phyloP scores from a whole-genome alignment of 2,888 invertebrate species.

The Brachyptera putata region DNA sequence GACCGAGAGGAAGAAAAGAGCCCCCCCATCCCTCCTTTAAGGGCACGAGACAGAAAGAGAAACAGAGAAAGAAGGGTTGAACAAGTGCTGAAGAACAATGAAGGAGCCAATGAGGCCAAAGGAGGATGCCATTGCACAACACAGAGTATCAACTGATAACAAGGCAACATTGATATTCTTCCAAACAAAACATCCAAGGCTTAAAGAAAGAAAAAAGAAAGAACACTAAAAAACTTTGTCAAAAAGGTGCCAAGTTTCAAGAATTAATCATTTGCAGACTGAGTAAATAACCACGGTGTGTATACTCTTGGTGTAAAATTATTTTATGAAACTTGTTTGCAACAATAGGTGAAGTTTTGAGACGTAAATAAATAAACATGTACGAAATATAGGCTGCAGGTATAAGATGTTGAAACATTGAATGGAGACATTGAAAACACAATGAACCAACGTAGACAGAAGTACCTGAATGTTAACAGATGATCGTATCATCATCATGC shows the following conservation, averaged over 20 bases:
- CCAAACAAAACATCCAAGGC: conserved; percentile 6
- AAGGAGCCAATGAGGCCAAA: not conserved
- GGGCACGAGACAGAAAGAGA: conserved; percentile 46
- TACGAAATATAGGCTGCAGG: no score
- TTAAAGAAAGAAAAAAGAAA: conserved; percentile 14
- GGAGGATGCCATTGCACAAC: conserved; percentile 13
- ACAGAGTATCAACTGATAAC: conserved; percentile 17
- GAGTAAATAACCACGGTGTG: not conserved
- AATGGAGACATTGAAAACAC: conserved; percentile 25
- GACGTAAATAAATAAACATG: no score
- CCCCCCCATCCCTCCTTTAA: no score
- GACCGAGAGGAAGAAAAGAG: conserved; percentile 3
- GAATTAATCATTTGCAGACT: conserved; percentile 2
- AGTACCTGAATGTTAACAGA: conserved; percentile 37
- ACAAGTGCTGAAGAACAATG: not conserved
- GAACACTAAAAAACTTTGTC: no score
- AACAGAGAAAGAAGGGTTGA: not conserved
- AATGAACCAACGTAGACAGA: conserved; percentile 34
- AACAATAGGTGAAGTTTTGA: no score
- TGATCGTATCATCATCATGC: conserved; percentile 41
- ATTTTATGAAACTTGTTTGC: no score
- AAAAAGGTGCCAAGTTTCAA: conserved; percentile 15
- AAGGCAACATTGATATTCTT: conserved; percentile 7
- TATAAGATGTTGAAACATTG: not conserved
- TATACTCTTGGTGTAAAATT: not conserved